Evolutionary conservation across 2,888 invertebrate genomes (phyloP).

Genomic region (Morinoia aosen): DNA sequence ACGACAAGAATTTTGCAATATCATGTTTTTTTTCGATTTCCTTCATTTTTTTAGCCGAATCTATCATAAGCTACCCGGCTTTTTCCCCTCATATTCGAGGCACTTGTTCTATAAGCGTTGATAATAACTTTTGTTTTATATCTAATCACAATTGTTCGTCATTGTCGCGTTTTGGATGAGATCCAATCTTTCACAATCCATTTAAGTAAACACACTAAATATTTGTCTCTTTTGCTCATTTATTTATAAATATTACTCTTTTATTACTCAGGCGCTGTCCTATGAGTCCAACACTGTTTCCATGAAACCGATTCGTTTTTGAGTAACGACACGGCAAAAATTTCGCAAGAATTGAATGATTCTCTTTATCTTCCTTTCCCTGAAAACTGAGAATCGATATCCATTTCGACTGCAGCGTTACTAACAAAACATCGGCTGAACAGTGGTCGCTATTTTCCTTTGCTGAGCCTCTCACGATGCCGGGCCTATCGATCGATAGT

Average conservation of each 20-base stretch:
- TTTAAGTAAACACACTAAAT: not conserved
- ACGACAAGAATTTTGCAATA: too few species aligned
- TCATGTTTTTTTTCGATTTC: too few species aligned
- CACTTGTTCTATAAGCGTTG: too few species aligned
- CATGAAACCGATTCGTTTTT: not conserved
- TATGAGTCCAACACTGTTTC: not conserved
- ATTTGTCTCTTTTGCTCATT: not conserved
- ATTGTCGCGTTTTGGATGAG: not conserved
- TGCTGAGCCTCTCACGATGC: slow-evolving; percentile 14
- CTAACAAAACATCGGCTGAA: slow-evolving; percentile 35
- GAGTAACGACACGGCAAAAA: not conserved
- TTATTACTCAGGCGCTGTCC: not conserved
- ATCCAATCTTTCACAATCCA: not conserved
- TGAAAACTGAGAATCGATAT: slow-evolving; percentile 40
- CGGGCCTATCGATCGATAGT: slow-evolving; percentile 45
- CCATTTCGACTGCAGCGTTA: slow-evolving; percentile 33
- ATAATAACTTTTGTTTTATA: too few species aligned
- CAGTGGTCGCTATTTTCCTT: slow-evolving; percentile 28
- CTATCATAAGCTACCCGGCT: too few species aligned
- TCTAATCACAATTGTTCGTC: not conserved
- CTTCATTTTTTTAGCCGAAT: too few species aligned
- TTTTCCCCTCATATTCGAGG: too few species aligned
- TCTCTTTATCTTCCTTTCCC: not conserved
- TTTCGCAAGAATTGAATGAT: not conserved
- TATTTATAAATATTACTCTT: not conserved